A percentile compares a stretch with the other conserved stretches of the same genome.
Conservation (phyloP, 1,140 invertebrate genomes). For the Nebria ingens region DNA sequence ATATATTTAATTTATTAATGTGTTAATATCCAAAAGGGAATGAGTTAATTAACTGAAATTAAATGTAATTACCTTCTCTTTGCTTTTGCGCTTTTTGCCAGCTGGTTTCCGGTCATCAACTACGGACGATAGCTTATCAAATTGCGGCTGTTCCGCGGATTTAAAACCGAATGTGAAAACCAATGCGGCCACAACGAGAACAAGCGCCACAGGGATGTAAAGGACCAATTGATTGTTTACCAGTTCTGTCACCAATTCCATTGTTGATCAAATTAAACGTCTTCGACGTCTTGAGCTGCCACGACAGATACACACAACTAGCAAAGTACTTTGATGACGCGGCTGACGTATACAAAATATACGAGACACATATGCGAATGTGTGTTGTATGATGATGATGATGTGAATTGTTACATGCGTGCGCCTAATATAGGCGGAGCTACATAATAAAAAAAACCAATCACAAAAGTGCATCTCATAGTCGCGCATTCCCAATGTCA, state of each 20-base stretch:
- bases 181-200: slow-evolving; percentile 51
- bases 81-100: slow-evolving; percentile 55
- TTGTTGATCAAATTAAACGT: slow-evolving; percentile 35
- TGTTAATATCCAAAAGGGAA: slow-evolving; percentile 18
- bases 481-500: no score
- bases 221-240: slow-evolving; percentile 46
- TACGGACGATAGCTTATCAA: slow-evolving; percentile 50
- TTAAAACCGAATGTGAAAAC: slow-evolving; percentile 64
- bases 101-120: slow-evolving; percentile 51
- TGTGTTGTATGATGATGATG: no score
- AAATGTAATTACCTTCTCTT: slow-evolving; percentile 53
- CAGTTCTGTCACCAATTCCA: slow-evolving; percentile 45
- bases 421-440: neutral
- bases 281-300: slow-evolving; percentile 36
- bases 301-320: slow-evolving; percentile 36
- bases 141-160: slow-evolving; percentile 58
- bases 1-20: neutral
- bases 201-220: slow-evolving; percentile 51
- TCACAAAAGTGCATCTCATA: no score
- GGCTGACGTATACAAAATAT: slow-evolving; percentile 43
- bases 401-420: neutral
- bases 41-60: slow-evolving; percentile 14
- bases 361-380: neutral
- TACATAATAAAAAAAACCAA: neutral
- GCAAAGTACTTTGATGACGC: slow-evolving; percentile 40